phyloP scores from a whole-genome alignment of 2,888 invertebrate species.

The Desoria tigrina region DNA sequence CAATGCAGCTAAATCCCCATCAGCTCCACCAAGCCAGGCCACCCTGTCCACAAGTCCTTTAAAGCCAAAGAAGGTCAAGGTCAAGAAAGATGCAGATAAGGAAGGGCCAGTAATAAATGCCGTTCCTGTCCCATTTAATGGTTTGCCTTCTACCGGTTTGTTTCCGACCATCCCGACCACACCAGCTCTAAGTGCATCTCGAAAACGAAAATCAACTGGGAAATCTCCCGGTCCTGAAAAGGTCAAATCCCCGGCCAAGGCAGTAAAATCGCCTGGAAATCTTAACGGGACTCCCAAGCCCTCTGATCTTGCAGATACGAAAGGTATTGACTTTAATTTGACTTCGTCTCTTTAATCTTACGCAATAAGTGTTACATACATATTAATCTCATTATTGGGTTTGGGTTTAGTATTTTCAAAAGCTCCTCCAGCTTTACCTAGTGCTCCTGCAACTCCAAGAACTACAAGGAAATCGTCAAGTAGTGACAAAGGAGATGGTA shows the following conservation, averaged over 20 bases:
- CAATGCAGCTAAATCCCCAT: no score
- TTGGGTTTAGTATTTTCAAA: constrained; percentile 9
- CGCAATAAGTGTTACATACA: neutral
- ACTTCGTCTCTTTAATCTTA: neutral
- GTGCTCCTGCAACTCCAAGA: constrained; percentile 35
- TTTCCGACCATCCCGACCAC: constrained; percentile 13
- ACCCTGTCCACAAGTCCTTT: neutral
- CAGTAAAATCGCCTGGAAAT: constrained; percentile 10
- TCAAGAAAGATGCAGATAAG: constrained; percentile 7
- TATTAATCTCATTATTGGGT: no score
- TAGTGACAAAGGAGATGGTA: constrained; percentile 25
- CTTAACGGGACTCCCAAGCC: constrained; percentile 32
- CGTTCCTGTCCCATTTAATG: constrained; percentile 33
- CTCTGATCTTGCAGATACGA: constrained; percentile 30
- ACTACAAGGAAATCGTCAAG: constrained; percentile 40
- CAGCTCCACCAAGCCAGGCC: no score
- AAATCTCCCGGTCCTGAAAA: constrained; percentile 4
- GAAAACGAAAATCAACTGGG: constrained; percentile 8
- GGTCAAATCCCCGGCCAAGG: constrained; percentile 28
- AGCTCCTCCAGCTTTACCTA: constrained; percentile 11
- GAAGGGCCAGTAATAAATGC: constrained; percentile 6
- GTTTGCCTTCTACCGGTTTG: constrained; percentile 29
- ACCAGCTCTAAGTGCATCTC: neutral
- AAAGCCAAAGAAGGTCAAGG: neutral
- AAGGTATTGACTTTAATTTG: neutral